Base-by-base conservation (phyloP, 2,888 invertebrate species). In the Cheilosia vulpina region DNA sequence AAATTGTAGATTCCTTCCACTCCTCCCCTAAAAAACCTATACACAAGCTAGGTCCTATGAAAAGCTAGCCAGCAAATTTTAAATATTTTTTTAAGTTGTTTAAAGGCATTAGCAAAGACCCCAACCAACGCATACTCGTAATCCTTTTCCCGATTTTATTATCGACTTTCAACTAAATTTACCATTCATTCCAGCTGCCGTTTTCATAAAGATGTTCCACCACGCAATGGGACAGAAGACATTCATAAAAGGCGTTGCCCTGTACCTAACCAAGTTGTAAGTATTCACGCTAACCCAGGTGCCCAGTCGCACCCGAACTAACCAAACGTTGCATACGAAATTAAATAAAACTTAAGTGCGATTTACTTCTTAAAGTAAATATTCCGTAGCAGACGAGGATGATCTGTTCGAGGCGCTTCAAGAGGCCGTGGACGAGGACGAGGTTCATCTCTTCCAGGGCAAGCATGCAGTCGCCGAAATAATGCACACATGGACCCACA, bases 401-500 rank as follows among this genome's bases (percentile, higher is more conserved):
- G 88, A 91, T 77, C 88, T 92, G 11, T 91, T 91, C 65, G 88
- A 89, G 45, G 77, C 88, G 0, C 76, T 92, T n/a, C 91, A 92
- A 80, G 60, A 50, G 15, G 89, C 89, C 2, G 55, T 91, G 4
- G 79, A 88, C 13, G 89, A 90, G 53, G 90, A 90, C 38, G 58
- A 69, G 7, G 15, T 84, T 9, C 73, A 87, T 3, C 24, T 85
- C 1, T 89, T 91, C 77, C 60, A 77, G 5, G 88, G 88, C 87
- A 63, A 89, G 78, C 4, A 89, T 89, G 1, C 90, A 92, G 43
- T 95, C 93, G 89, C 91, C 90, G 89, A 88, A 87, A 79, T 94
- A 93, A 81, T 95, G 93, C 90, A 93, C 27, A 93, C 93, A 0
- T 96, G 95, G 95, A 94, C 94, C 0, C 92, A 93, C 17, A 94